Evolutionary conservation across 2,797 vertebrate genomes (phyloP), one percentile per base, ranked within the genome.

Genomic region (Enteromius fasciolatus): DNA sequence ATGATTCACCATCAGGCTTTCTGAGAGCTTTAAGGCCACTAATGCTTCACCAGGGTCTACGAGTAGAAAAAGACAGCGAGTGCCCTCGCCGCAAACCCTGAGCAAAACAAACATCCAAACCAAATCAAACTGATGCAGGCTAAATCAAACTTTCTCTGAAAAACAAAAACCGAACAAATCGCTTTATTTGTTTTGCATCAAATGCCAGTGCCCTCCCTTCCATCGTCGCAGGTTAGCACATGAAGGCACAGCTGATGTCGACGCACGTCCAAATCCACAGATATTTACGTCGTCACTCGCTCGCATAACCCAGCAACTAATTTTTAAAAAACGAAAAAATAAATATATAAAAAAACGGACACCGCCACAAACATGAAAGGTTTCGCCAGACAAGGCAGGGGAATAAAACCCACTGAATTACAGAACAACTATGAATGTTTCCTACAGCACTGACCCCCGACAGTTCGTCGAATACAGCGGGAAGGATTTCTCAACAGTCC

Each of bases 101-200:
- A 84, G 80, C 78, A 81, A 81, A 87, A 83, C 91, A 94, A 94
- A 95, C 92, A 94, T 85, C 90, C 52, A 93, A 85, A 70, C 88
- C 91, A 92, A 94, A 95, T 93, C 92, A 93, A 94, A 92, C 90
- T 90, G 89, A 87, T 89, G 90, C 89, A 28, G 90, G 89, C 93
- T 90, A 95, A 94, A 95, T 94, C 94, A 93, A 94, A 94, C 89
- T 93, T 93, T 91, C 90, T 88, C 78, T 83, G 88, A 92, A 91
- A 94, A 94, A 94, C 94, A 91, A 94, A 92, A 94, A 84, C 91
- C 92, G 91, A 93, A 94, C 93, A 95, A 95, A 95, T 95, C 93
- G 91, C 92, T 94, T 92, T 94, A 93, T 95, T 95, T 94, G 93
- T 94, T 93, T 93, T 93, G 93, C 92, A 93, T 92, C 91, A 94